Conservation (phyloP, 2,888 invertebrate species). For the Nebria salina region DNA sequence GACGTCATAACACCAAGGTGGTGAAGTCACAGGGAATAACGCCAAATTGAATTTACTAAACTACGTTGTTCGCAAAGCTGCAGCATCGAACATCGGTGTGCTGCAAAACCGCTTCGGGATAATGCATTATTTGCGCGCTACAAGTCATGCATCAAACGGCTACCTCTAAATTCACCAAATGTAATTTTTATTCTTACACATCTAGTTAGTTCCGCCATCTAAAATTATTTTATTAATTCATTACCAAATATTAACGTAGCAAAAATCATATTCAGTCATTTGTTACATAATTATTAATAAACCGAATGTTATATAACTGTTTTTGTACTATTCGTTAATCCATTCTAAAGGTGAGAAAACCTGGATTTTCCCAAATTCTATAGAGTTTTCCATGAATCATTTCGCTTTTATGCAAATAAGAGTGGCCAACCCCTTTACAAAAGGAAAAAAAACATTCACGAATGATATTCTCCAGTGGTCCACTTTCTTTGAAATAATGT, state of each 20-base stretch:
- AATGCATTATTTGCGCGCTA: neutral
- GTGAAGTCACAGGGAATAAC: neutral
- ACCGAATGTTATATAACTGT: neutral
- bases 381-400: neutral
- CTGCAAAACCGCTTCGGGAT: neutral
- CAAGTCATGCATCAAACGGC: neutral
- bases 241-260: neutral
- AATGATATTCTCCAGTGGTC: neutral
- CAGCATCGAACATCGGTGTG: neutral
- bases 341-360: neutral
- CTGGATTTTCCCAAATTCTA: neutral
- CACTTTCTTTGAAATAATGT: neutral
- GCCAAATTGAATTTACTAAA: neutral
- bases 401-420: neutral
- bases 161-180: neutral
- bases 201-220: conserved; percentile 29
- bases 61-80: neutral
- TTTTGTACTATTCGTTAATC: neutral
- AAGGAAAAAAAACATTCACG: neutral
- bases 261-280: conserved; percentile 14
- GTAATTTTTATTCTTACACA: conserved; percentile 26
- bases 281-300: conserved; percentile 18
- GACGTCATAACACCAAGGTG: neutral
- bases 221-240: conserved; percentile 17
- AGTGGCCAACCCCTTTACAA: neutral